Evolutionary conservation across 2,113 vertebrate genomes (phyloP).

Genomic region (Camelus dromedarius): DNA sequence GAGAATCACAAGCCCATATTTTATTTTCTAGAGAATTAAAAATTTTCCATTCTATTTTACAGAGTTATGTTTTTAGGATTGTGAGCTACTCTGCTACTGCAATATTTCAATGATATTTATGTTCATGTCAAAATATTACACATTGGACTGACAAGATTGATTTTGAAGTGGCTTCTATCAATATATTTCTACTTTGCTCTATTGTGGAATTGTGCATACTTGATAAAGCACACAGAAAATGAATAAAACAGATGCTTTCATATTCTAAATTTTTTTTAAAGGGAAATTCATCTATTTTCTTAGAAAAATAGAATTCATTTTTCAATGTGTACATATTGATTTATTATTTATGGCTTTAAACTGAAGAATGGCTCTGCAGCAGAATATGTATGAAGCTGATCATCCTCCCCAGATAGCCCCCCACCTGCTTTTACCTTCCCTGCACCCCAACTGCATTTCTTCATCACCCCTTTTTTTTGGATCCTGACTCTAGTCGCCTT

Average conservation of each 20-base stretch:
- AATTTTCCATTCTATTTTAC: not conserved
- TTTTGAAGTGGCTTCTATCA: not conserved
- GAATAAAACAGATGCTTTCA: not conserved
- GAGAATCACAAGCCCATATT: not conserved
- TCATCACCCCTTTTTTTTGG: not conserved
- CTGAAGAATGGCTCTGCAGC: not conserved
- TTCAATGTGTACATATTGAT: not conserved
- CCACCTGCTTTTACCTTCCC: no score
- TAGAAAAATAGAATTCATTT: not conserved
- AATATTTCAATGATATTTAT: slow-evolving; percentile 24
- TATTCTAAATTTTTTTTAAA: not conserved
- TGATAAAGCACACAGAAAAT: not conserved
- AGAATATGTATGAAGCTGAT: not conserved
- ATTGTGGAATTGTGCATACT: not conserved
- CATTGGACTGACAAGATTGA: not conserved
- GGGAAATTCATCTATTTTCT: not conserved
- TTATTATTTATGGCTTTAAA: not conserved
- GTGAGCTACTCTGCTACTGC: not conserved
- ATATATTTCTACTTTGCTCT: not conserved
- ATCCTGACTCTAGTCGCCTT: not conserved
- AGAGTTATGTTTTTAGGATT: not conserved
- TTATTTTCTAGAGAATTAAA: slow-evolving; percentile 19
- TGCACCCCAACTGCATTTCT: accelerated
- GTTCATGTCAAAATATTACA: not conserved
- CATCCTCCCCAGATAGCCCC: not conserved